Evolutionary conservation across 1,140 invertebrate species (phyloP), one percentile per base, ranked within the genome.

Genomic region (Trichomalopsis sarcophagae): DNA sequence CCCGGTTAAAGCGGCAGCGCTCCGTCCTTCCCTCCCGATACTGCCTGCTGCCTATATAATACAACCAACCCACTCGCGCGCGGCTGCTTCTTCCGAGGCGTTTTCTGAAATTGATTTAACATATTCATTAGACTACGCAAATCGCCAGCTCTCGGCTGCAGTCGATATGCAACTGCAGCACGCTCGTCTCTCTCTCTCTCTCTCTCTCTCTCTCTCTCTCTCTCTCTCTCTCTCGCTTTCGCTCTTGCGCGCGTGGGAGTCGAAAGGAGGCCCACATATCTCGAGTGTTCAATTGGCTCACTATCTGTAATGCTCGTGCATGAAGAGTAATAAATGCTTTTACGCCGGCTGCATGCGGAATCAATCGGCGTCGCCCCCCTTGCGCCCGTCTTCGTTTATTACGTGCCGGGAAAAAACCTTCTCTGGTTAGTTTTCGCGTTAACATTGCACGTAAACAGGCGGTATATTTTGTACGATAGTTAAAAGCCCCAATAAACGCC

Each of bases 41-140:
- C 33, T 36, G 21, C 55, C 17, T 62, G 17, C 55, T 62, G 17
- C 55, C 55, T 62, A n/a, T 62, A n/a, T 13, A 11, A 9, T 50
- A 13, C 47, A 11, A 7, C 21, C 55, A 21, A 21, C 55, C 55
- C 21, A 62, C 55, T 36, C 76, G 68, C 33, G 13, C 33, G 17
- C 13, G 23, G 10, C 14, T 68, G 14, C 55, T 74, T 75, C 77
- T 62, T 55, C 44, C 76, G 76, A 55, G 75, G 62, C 88, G 89
- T 91, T 93, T 92, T 90, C 86, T 89, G 83, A 92, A 92, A 93
- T 93, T 93, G 91, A 93, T 92, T 92, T 91, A 92, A 93, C 92
- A 90, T 92, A 92, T 93, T 93, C 91, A 92, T 92, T 92, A 92
- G 90, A 85, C 88, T 92, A 92, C 92, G 92, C 91, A 91, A 92